Conservation (phyloP, 1,140 invertebrate genomes). For the Dendroctonus valens region DNA sequence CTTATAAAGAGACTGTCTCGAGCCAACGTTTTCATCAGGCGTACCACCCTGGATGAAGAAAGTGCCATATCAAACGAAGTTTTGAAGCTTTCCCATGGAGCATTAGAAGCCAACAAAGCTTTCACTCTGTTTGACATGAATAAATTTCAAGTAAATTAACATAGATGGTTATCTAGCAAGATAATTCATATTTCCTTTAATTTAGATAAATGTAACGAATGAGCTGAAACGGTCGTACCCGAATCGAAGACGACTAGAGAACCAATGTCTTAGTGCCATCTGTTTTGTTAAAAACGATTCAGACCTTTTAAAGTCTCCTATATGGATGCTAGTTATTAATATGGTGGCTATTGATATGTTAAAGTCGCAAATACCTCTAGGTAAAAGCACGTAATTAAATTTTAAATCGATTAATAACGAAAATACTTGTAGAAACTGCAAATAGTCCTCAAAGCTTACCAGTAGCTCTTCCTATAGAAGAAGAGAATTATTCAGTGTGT, state of each 20-base stretch:
- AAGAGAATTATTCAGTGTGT: conserved; percentile 24
- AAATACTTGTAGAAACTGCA: no score
- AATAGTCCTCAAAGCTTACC: background rate
- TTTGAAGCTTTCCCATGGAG: conserved; percentile 76
- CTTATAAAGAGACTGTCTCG: conserved; percentile 87
- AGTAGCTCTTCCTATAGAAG: conserved; percentile 7
- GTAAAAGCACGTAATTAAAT: conserved; percentile 47
- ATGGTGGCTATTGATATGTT: conserved; percentile 94
- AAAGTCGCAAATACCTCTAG: conserved; percentile 82
- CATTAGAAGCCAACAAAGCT: conserved; percentile 85
- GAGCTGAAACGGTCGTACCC: conserved; percentile 84
- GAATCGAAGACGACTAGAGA: conserved; percentile 79
- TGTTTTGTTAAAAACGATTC: conserved; percentile 83
- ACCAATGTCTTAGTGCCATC: conserved; percentile 83
- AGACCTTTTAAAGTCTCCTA: conserved; percentile 83
- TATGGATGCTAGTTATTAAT: conserved; percentile 93
- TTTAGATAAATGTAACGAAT: conserved; percentile 67
- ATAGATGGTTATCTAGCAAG: background rate
- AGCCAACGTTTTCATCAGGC: conserved; percentile 83
- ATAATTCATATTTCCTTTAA: no score
- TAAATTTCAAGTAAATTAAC: conserved; percentile 76
- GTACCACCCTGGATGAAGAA: conserved; percentile 74
- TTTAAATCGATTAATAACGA: background rate
- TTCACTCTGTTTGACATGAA: conserved; percentile 91
- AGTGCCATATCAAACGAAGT: conserved; percentile 84